phyloP scores from a whole-genome alignment of 92 coral and sea anemone species.

The Umimayanthus chanpuru region DNA sequence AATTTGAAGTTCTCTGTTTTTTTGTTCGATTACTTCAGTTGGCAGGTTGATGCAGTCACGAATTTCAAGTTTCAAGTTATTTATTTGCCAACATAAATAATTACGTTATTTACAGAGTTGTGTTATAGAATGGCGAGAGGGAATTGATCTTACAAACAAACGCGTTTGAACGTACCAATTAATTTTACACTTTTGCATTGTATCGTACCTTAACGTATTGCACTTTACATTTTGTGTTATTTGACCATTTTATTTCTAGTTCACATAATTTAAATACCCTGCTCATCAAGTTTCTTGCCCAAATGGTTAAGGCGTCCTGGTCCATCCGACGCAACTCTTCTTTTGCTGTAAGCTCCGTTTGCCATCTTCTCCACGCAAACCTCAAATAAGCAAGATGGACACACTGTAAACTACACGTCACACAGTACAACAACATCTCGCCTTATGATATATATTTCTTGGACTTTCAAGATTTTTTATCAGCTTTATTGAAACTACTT shows the following conservation, averaged over 20 bases:
- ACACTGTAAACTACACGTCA: background rate
- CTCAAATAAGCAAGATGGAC: background rate
- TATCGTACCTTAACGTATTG: background rate
- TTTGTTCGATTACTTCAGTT: too few species aligned
- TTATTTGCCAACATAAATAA: too few species aligned
- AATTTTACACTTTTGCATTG: background rate
- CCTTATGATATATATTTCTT: too few species aligned
- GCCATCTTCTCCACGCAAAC: constrained; percentile 69
- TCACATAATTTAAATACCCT: constrained; percentile 54
- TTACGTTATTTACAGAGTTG: too few species aligned
- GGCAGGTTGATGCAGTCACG: too few species aligned
- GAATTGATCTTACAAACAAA: background rate
- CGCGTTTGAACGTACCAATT: background rate
- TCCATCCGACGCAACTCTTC: constrained; percentile 61
- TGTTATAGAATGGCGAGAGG: too few species aligned
- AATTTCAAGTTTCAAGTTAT: too few species aligned
- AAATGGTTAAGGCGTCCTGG: constrained; percentile 73
- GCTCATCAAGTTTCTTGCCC: constrained; percentile 76
- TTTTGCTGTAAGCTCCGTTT: constrained; percentile 50
- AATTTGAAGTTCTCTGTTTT: background rate
- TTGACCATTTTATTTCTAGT: background rate
- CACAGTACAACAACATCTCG: too few species aligned
- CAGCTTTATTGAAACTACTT: too few species aligned
- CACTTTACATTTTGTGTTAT: background rate
- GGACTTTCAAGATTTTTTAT: too few species aligned